Base-by-base conservation (phyloP, 2,797 vertebrate species). In the Poeciliopsis gracilis region DNA sequence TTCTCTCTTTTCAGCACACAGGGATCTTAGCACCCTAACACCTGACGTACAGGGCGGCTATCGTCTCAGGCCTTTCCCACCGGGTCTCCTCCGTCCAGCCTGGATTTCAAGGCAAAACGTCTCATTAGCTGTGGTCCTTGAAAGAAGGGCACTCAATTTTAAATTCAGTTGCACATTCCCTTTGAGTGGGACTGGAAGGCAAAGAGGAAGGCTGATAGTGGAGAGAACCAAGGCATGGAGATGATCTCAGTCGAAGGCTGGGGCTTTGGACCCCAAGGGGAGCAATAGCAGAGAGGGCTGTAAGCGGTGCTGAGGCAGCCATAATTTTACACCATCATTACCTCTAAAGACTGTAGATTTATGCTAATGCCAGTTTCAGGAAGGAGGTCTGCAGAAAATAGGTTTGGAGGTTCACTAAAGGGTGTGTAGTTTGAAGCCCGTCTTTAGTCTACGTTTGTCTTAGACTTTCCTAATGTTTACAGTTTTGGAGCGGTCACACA, bases 111-210 rank as follows among this genome's bases (percentile, higher is more conserved):
- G 95, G 94, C 94, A 96, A 96, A 96, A 94, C 73, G 92, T 95
- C 94, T 96, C 94, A 96, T 96, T 96, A 96, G 93, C 91, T 82
- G 83, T 84, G 91, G 94, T 91, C 95, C 95, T 95, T 94, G 94
- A 95, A 95, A 94, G 94, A 94, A 88, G 94, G 91, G 91, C 88
- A 90, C 92, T 94, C 93, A 89, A 94, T 95, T 95, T 95, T 83
- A 89, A 95, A 95, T 96, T 95, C 95, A 96, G 94, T 96, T 94
- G 94, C 91, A 93, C 91, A 95, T 96, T 96, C 95, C 91, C 93
- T 96, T 96, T 96, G 95, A 95, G 94, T 95, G 89, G 91, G 90
- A 93, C 85, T 89, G 87, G 90, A 78, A 91, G 86, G 92, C 86
- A 89, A 91, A 89, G 88, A 88, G 90, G 86, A 91, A 75, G 82